Conservation (phyloP, 2,797 vertebrate species). For the Chlorospingus semifuscus region DNA sequence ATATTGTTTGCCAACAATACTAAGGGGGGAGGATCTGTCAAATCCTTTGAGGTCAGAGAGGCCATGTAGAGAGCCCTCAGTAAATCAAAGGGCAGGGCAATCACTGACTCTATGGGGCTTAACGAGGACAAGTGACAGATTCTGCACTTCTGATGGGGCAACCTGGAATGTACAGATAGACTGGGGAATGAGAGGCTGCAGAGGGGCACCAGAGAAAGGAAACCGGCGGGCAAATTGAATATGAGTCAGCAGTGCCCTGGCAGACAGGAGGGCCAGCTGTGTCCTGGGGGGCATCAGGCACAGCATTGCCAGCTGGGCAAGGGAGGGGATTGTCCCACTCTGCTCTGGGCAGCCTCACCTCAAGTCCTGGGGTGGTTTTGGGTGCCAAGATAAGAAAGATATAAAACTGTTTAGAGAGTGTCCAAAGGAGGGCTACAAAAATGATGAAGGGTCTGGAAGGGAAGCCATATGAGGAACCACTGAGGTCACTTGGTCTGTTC, state of each 20-base stretch:
- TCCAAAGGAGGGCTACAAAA: background rate
- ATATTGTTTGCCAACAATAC: background rate
- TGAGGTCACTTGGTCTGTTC: too few species aligned
- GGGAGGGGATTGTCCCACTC: background rate
- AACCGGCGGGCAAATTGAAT: background rate
- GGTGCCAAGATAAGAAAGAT: background rate
- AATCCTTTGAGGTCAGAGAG: background rate
- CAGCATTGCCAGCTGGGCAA: fast-evolving
- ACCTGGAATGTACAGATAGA: background rate
- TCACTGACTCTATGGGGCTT: too few species aligned
- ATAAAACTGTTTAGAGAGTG: background rate
- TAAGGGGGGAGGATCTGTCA: background rate
- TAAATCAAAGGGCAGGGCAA: background rate
- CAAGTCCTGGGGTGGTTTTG: background rate
- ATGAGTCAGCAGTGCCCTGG: background rate
- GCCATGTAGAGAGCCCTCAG: background rate
- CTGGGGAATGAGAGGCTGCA: background rate
- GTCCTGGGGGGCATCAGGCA: background rate
- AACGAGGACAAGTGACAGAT: background rate
- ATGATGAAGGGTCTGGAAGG: background rate
- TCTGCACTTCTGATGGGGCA: background rate
- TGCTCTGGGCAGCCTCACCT: background rate
- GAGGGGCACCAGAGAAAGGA: background rate
- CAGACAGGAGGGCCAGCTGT: fast-evolving
- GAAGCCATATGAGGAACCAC: too few species aligned